Evolutionary conservation across 2,888 invertebrate species (phyloP).

Genomic region (Napeogenes inachia): DNA sequence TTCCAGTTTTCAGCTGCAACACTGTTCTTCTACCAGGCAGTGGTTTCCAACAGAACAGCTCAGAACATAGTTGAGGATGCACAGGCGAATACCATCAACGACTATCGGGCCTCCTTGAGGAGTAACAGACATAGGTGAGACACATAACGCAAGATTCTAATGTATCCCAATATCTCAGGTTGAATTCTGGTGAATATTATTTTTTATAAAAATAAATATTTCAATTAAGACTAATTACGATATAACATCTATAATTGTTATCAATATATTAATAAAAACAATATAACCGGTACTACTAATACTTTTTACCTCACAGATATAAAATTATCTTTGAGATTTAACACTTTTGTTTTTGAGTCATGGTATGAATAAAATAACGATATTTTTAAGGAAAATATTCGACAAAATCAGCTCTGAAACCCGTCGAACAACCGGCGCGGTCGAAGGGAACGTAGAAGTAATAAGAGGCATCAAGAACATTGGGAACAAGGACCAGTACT

Average conservation of each 20-base stretch:
- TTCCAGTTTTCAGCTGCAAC: slow-evolving; percentile 72
- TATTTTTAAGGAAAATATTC: slow-evolving; percentile 73
- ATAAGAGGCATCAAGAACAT: slow-evolving; percentile 74
- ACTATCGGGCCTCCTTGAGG: slow-evolving; percentile 68
- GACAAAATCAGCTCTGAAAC: slow-evolving; percentile 77
- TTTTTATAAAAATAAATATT: too few species aligned
- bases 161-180: too few species aligned
- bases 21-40: slow-evolving; percentile 68
- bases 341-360: too few species aligned
- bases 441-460: slow-evolving; percentile 75
- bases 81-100: slow-evolving; percentile 70
- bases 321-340: too few species aligned
- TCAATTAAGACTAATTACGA: too few species aligned
- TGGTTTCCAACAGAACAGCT: slow-evolving; percentile 66
- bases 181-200: too few species aligned
- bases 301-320: too few species aligned
- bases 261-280: too few species aligned
- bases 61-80: slow-evolving; percentile 73
- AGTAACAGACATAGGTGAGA: slow-evolving; percentile 74
- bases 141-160: too few species aligned
- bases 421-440: slow-evolving; percentile 62
- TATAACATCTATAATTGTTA: too few species aligned
- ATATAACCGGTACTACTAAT: too few species aligned
- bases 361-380: background rate
- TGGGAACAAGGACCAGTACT: slow-evolving; percentile 74